Conservation (phyloP, 2,888 invertebrate species). For the Candidula unifasciata region DNA sequence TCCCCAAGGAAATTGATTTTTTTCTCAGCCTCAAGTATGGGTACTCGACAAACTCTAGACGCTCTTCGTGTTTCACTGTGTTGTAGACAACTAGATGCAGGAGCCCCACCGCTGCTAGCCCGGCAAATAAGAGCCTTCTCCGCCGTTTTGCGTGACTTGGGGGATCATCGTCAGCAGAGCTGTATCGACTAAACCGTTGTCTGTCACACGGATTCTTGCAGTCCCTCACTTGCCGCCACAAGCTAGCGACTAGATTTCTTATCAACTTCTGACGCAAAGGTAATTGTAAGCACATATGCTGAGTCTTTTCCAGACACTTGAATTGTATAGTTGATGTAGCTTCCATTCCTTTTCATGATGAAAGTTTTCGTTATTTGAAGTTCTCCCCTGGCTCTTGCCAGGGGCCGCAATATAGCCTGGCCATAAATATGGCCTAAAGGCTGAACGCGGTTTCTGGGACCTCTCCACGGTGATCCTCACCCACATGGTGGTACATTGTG, state of each 20-base stretch:
- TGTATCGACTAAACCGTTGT: not conserved
- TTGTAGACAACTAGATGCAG: not conserved
- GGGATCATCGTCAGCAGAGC: not conserved
- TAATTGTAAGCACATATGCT: not conserved
- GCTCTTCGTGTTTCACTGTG: not conserved
- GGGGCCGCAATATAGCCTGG: no score
- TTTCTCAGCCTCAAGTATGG: slow-evolving; percentile 28
- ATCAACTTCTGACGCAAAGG: not conserved
- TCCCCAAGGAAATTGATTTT: not conserved
- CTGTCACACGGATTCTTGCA: slow-evolving; percentile 1
- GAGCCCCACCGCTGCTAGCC: not conserved
- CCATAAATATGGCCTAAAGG: no score
- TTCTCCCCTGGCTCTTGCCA: no score
- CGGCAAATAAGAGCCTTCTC: not conserved
- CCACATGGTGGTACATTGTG: no score
- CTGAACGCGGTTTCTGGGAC: no score
- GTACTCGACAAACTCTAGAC: slow-evolving; percentile 24
- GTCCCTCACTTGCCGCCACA: not conserved
- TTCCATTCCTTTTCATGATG: no score
- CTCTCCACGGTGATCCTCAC: no score
- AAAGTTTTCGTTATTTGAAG: no score
- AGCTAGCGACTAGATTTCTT: not conserved
- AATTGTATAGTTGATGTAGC: no score
- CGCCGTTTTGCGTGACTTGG: not conserved
- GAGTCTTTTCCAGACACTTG: not conserved